These are phyloP conservation scores for Serilophus lunatus DNA, from an alignment of 2,113 vertebrate species.

Conservation along the genomic window DNA sequence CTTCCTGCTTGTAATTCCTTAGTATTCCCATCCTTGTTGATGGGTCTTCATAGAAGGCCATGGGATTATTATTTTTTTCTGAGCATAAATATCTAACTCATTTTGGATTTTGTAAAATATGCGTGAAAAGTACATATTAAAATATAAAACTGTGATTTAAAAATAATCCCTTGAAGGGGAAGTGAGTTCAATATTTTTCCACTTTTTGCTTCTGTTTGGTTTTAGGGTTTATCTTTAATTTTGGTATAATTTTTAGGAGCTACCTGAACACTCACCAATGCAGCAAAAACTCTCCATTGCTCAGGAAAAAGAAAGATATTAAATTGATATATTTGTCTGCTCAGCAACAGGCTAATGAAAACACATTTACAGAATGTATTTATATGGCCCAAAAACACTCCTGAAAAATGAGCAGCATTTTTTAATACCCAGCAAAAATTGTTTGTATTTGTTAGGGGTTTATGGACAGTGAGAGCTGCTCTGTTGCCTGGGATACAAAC, in stretches of 20 bases:
- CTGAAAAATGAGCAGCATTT: background rate
- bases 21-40: background rate
- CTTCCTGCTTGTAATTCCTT: background rate
- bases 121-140: background rate
- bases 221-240: background rate
- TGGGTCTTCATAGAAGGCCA: background rate
- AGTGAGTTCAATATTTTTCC: background rate
- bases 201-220: background rate
- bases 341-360: background rate
- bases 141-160: background rate
- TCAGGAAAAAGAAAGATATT: background rate
- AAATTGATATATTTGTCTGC: background rate
- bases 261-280: background rate
- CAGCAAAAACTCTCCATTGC: background rate
- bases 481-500: conserved; percentile 25
- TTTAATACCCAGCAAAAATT: background rate
- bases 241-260: background rate
- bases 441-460: background rate
- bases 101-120: background rate
- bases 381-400: background rate
- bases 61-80: background rate
- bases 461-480: background rate
- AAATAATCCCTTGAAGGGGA: background rate
- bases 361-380: background rate
- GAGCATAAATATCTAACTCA: background rate